These are phyloP conservation scores for Invenusta paracnida DNA, from an alignment of 2,888 invertebrate genomes.

Conservation along the genomic window DNA sequence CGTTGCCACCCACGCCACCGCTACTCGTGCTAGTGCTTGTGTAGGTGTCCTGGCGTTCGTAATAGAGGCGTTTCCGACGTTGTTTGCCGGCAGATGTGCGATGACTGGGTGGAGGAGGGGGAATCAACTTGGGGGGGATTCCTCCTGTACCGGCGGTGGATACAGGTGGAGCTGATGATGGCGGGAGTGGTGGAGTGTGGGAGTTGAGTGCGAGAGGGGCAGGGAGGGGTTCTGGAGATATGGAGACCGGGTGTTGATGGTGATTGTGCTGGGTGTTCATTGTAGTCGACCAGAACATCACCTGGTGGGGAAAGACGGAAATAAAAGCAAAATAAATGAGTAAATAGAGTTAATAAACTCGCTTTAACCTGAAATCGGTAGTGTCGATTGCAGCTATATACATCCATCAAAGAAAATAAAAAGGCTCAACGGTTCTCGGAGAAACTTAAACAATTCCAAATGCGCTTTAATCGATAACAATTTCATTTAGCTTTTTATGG, in stretches of 20 bases:
- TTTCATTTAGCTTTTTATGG: too few relatives aligned
- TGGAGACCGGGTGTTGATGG: not conserved
- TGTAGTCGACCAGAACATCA: conserved; percentile 12
- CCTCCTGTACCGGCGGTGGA: too few relatives aligned
- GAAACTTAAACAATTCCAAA: too few relatives aligned
- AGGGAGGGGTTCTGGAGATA: not conserved
- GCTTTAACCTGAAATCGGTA: too few relatives aligned
- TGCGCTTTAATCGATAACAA: too few relatives aligned
- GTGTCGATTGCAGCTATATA: too few relatives aligned
- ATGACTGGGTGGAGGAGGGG: not conserved
- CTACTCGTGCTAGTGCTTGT: not conserved
- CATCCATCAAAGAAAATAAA: too few relatives aligned
- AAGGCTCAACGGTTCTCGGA: too few relatives aligned
- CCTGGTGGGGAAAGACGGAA: not conserved
- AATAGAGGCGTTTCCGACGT: not conserved
- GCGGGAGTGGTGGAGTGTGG: not conserved
- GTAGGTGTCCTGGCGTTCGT: not conserved
- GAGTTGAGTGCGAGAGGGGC: not conserved
- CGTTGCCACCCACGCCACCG: not conserved
- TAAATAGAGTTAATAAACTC: too few relatives aligned
- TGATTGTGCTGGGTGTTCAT: not conserved
- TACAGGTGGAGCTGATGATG: not conserved
- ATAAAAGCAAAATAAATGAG: not conserved
- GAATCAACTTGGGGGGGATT: not conserved
- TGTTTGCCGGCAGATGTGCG: too few relatives aligned